Evolutionary conservation across 2,888 invertebrate genomes (phyloP).

Genomic region (Drosophila cognata): DNA sequence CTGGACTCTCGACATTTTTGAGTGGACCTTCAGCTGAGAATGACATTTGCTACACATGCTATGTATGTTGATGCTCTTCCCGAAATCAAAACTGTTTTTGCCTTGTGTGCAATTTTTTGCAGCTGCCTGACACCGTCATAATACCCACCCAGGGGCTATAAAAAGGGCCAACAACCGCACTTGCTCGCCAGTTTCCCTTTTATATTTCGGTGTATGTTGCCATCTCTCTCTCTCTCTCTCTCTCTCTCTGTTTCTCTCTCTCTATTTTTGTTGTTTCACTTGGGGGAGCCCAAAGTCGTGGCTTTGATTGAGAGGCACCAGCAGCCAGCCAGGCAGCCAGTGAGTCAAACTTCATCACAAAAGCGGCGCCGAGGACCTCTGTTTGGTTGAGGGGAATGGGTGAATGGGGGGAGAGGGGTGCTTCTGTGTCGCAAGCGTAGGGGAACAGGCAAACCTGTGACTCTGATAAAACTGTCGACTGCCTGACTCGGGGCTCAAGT

Average conservation of each 20-base stretch:
- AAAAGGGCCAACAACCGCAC: constrained; percentile 75
- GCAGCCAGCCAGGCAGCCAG: constrained; percentile 38
- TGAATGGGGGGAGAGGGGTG: not conserved
- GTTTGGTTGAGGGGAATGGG: not conserved
- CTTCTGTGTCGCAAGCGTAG: not conserved
- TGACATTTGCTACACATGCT: not conserved
- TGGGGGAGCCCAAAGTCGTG: constrained; percentile 62
- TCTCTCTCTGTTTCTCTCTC: not conserved
- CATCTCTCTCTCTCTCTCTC: no score
- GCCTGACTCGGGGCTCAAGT: constrained; percentile 57
- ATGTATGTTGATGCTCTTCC: constrained; percentile 18
- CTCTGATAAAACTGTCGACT: constrained; percentile 38
- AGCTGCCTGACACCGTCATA: constrained; percentile 58
- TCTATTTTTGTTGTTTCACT: constrained; percentile 43
- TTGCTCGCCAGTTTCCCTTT: constrained; percentile 52
- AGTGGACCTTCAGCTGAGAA: not conserved
- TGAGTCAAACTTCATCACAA: constrained; percentile 37
- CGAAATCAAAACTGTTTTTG: constrained; percentile 47
- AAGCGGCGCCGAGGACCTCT: constrained; percentile 54
- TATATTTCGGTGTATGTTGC: constrained; percentile 40
- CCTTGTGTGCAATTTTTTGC: constrained; percentile 49
- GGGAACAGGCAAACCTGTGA: constrained; percentile 26
- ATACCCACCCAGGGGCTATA: constrained; percentile 51
- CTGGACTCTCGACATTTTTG: not conserved
- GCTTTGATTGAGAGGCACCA: constrained; percentile 70